A percentile compares a stretch with the other conserved stretches of the same genome.
Evolutionary conservation across 92 coral and sea anemone species (phyloP).

Genomic region (Zoanthus solanderi): DNA sequence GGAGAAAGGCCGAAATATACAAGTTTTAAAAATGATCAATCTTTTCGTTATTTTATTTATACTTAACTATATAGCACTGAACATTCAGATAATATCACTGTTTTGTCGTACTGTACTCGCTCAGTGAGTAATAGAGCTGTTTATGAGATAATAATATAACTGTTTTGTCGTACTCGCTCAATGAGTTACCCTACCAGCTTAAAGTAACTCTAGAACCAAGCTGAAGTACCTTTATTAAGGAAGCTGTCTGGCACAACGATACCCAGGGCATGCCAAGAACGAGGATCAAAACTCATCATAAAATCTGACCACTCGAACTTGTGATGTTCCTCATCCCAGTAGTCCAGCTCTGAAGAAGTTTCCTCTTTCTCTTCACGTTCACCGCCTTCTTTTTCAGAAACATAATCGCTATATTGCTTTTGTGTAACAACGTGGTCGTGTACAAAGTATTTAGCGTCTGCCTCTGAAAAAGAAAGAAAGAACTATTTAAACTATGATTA

Average conservation of each 20-base stretch:
- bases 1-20: no score
- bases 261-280: slow-evolving; percentile 97
- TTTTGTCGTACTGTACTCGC: background rate
- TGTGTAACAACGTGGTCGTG: slow-evolving; percentile 8
- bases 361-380: slow-evolving; percentile 46
- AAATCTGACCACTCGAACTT: slow-evolving; percentile 95
- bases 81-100: background rate
- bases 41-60: no score
- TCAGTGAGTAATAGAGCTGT: background rate
- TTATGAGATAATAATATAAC: no score
- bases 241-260: slow-evolving; percentile 87
- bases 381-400: slow-evolving; percentile 22
- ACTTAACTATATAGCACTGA: no score
- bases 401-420: slow-evolving; percentile 22
- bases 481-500: background rate
- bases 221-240: slow-evolving; percentile 77
- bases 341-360: slow-evolving; percentile 50
- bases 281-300: slow-evolving; percentile 82
- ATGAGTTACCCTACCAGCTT: background rate
- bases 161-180: background rate
- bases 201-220: background rate
- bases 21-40: no score
- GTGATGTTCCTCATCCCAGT: slow-evolving; percentile 95
- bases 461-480: background rate
- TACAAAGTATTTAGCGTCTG: background rate